These are phyloP conservation scores for Ferrisia virgata DNA, from an alignment of 2,888 invertebrate genomes.

Conservation along the genomic window DNA sequence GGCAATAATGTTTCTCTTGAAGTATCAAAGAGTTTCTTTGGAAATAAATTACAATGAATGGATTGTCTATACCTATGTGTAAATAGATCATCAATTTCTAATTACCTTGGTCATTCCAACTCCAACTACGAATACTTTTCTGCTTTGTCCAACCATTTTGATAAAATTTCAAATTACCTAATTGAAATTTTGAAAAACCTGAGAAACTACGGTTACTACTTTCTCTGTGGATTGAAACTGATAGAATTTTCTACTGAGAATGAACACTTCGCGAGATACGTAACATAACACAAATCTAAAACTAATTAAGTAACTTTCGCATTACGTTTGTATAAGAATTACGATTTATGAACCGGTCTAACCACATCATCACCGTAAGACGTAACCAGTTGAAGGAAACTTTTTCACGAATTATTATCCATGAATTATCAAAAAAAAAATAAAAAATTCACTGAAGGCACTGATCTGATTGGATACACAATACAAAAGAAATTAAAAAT, in stretches of 20 bases:
- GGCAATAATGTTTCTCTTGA: background rate
- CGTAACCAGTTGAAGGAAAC: conserved; percentile 12
- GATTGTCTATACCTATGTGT: background rate
- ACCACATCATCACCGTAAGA: conserved; percentile 18
- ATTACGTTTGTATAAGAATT: background rate
- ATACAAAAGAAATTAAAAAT: background rate
- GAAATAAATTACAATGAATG: background rate
- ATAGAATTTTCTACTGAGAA: background rate
- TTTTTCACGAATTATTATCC: background rate
- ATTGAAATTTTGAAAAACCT: background rate
- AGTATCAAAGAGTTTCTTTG: no score
- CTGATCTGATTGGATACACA: background rate
- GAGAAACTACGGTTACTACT: background rate
- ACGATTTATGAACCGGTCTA: background rate
- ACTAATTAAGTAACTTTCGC: conserved; percentile 15
- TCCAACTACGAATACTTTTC: conserved; percentile 80
- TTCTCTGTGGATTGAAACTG: background rate
- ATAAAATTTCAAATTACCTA: background rate
- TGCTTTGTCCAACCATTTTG: conserved; percentile 36
- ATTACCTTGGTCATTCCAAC: conserved; percentile 93
- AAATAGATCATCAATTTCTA: background rate
- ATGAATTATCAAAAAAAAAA: no score
- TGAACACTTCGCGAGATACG: background rate
- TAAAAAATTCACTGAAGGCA: background rate
- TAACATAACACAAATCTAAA: background rate